Conservation (phyloP, 2,888 invertebrate genomes). For the Epinotia ramella region DNA sequence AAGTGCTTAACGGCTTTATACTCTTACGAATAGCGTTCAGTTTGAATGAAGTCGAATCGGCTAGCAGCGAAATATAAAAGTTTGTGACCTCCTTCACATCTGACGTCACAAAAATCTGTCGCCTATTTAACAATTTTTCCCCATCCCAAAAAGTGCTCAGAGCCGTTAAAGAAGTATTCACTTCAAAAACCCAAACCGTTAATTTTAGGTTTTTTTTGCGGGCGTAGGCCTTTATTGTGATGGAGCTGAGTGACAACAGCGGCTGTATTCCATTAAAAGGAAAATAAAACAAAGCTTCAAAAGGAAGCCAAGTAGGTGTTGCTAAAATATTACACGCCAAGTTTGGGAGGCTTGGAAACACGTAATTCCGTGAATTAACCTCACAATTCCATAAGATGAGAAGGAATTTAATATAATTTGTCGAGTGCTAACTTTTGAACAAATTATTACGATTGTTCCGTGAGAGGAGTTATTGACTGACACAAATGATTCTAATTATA, state of each 20-base stretch:
- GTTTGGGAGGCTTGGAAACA: constrained; percentile 6
- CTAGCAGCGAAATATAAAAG: no score
- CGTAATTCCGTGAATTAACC: constrained; percentile 37
- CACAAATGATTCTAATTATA: constrained; percentile 34
- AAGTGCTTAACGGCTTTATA: no score
- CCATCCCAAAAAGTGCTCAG: no score
- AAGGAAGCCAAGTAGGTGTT: neutral
- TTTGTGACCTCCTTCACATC: no score
- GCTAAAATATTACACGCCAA: constrained; percentile 13
- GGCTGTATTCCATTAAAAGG: neutral
- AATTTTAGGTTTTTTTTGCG: no score
- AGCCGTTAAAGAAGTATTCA: no score
- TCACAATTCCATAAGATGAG: constrained; percentile 37
- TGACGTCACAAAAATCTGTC: no score
- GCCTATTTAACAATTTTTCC: no score
- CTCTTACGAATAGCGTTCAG: no score
- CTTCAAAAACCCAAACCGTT: no score
- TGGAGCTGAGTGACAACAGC: neutral
- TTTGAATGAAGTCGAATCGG: no score
- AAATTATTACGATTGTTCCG: constrained; percentile 52
- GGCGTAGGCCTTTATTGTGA: neutral
- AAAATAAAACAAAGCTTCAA: neutral
- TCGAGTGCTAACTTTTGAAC: constrained; percentile 36
- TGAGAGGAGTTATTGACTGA: constrained; percentile 27
- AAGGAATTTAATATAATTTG: constrained; percentile 44